These are phyloP conservation scores for Drosophila auraria DNA, from an alignment of 1,140 invertebrate species.

Conservation along the genomic window DNA sequence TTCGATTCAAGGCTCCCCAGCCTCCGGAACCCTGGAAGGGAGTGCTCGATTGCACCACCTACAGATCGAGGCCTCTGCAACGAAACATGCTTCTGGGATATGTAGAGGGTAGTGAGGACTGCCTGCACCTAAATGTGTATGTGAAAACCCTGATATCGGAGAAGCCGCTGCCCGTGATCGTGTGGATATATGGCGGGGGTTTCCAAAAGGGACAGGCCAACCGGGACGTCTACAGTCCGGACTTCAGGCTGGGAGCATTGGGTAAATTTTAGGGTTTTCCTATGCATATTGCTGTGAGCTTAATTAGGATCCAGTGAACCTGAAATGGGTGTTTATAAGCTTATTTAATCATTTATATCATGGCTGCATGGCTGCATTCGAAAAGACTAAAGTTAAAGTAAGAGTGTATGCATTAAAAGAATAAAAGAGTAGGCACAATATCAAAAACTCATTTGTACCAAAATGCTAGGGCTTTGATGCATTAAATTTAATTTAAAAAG, in stretches of 20 bases:
- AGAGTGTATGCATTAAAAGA: no score
- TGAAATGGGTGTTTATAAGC: no score
- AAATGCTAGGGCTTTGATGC: no score
- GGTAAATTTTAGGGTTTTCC: slow-evolving; percentile 58
- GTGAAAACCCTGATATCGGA: slow-evolving; percentile 81
- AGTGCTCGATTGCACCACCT: slow-evolving; percentile 85
- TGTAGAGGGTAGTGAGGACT: slow-evolving; percentile 89
- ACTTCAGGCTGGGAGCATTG: slow-evolving; percentile 87
- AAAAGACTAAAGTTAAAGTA: no score
- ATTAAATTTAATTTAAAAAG: no score
- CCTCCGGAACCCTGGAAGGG: slow-evolving; percentile 86
- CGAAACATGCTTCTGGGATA: slow-evolving; percentile 52
- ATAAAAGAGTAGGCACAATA: no score
- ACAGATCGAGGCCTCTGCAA: slow-evolving; percentile 63
- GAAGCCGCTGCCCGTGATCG: slow-evolving; percentile 86
- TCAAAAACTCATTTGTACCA: no score
- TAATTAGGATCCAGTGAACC: no score
- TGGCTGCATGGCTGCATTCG: no score
- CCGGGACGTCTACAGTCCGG: slow-evolving; percentile 81
- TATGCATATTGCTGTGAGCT: no score
- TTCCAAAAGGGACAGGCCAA: slow-evolving; percentile 85
- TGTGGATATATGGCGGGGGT: slow-evolving; percentile 89
- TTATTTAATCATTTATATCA: no score
- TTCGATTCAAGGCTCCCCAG: slow-evolving; percentile 86
- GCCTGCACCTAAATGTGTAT: slow-evolving; percentile 93